Base-by-base conservation (phyloP, 2,888 invertebrate genomes). In the Helleia helle region DNA sequence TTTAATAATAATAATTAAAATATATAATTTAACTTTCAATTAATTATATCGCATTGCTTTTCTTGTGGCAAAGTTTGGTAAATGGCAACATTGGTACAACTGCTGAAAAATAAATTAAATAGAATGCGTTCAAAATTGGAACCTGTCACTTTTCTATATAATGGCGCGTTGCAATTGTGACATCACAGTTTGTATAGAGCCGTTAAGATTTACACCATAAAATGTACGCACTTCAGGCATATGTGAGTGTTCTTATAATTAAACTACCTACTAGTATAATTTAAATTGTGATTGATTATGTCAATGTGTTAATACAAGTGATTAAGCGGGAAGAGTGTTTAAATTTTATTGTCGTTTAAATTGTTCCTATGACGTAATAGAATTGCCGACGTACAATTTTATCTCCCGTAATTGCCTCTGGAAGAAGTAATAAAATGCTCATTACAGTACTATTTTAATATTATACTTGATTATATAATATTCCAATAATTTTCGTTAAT, bases 121-220 rank as follows among this genome's bases (percentile, higher is more conserved):
- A 47, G 53, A 52, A 51, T 56, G 54, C 47, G 48, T 47, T 47
- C 42, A 50, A 52, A 50, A 52, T 51, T 52, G 49, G 51, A 55
- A 54, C 61, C 74, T 57, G 74, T 76, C 73, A 70, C 76, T 65
- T 53, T 24, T 52, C 54, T 81, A 81, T 81, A 80, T 70, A 71
- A 67, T 51, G 55, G 58, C 56, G 53, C 47, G 44, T 46, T 48
- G 27, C 50, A 53, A 59, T 69, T 71, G 63, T 73, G 71, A 62
- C 71, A 73, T 67, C 76, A 77, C 58, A 68, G 64, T 59, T 60
- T 52, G 56, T 56, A 54, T 59, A 62, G 61, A 53, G 52, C 62
- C 59, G 58, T 50, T 46, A 50, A 51, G 51, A 57, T 51, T 51
- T 49, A 50, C 62, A 64, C 57, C 62, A 18, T 34, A 63, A 73